phyloP scores from a whole-genome alignment of 2,113 vertebrate genomes.

The Rhynchomys soricoides region DNA sequence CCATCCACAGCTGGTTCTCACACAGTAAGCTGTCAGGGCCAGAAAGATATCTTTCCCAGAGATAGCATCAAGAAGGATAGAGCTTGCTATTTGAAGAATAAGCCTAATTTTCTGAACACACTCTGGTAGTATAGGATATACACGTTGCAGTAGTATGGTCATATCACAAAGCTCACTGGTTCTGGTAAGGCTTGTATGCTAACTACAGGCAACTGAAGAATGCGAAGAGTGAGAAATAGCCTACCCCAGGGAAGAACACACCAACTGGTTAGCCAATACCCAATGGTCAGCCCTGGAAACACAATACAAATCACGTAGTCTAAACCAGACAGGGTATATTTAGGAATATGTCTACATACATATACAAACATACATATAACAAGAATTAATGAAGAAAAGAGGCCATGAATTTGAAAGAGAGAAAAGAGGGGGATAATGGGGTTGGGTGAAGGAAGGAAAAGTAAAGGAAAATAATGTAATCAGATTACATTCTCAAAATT shows the following conservation, averaged over 20 bases:
- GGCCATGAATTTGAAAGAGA: neutral
- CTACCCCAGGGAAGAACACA: neutral
- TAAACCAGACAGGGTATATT: neutral
- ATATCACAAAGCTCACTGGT: neutral
- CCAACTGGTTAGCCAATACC: neutral
- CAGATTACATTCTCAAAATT: neutral
- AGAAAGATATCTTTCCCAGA: neutral
- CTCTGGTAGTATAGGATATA: neutral
- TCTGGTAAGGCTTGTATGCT: neutral
- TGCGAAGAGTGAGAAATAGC: neutral
- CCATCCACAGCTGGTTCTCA: neutral
- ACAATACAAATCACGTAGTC: too few relatives aligned
- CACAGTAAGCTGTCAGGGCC: neutral
- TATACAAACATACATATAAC: neutral
- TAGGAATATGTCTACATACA: neutral
- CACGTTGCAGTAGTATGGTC: neutral
- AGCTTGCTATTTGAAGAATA: neutral
- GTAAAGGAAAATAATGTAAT: neutral
- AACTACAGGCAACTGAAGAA: neutral
- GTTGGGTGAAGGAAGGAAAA: neutral
- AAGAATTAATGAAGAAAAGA: neutral
- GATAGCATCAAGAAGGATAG: neutral
- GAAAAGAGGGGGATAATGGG: neutral
- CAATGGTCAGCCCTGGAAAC: neutral
- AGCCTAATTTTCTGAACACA: neutral